Conservation (phyloP, 2,797 vertebrate species). For the Carapus acus region DNA sequence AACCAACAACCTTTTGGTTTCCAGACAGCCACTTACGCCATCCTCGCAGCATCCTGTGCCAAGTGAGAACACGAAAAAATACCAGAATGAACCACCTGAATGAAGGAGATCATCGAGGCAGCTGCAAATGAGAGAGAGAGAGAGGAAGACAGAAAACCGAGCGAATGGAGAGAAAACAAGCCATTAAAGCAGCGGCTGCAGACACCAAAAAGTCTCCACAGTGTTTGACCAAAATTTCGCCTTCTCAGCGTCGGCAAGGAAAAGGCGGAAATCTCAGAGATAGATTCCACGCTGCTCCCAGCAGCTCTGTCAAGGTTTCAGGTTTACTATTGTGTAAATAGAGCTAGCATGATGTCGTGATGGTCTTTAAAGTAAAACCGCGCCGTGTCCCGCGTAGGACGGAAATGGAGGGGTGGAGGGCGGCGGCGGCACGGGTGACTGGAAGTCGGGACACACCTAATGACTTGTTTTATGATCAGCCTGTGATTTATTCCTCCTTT, state of each 20-base stretch:
- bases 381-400: slow-evolving; percentile 35
- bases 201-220: slow-evolving; percentile 24
- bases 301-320: slow-evolving; percentile 29
- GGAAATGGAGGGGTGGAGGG: slow-evolving; percentile 25
- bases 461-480: slow-evolving; percentile 62
- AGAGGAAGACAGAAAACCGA: no score
- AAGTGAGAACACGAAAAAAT: no score
- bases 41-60: no score
- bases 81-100: no score
- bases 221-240: slow-evolving; percentile 35
- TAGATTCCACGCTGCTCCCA: slow-evolving; percentile 32
- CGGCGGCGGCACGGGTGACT: slow-evolving; percentile 4
- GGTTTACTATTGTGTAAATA: slow-evolving; percentile 37
- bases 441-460: slow-evolving; percentile 57
- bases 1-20: no score
- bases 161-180: slow-evolving; percentile 3
- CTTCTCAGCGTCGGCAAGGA: slow-evolving; percentile 39
- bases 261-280: slow-evolving; percentile 47
- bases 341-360: no score
- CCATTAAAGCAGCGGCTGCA: slow-evolving; percentile 23
- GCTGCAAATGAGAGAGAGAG: background rate
- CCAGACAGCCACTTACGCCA: no score
- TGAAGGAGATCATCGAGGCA: no score
- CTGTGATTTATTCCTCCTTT: slow-evolving; percentile 45
- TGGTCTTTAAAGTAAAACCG: slow-evolving; percentile 50